A percentile compares a stretch with the other conserved stretches of the same genome.
Conservation (phyloP, 2,888 invertebrate species). For the Hanleya hanleyi region DNA sequence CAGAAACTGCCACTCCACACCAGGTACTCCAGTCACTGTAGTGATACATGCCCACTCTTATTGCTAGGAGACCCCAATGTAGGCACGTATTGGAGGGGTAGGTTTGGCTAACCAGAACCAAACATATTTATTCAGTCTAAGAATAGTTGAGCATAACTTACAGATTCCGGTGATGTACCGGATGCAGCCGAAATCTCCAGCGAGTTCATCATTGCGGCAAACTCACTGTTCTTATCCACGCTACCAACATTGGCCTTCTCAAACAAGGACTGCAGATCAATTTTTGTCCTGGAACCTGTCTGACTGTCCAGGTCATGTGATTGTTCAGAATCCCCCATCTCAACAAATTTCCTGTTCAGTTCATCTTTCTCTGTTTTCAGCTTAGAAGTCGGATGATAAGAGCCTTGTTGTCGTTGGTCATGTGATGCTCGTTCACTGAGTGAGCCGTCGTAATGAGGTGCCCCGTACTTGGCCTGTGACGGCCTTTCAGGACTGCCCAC, state of each 20-base stretch:
- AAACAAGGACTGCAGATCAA: conserved; percentile 44
- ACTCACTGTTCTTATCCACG: conserved; percentile 31
- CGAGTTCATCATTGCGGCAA: conserved; percentile 48
- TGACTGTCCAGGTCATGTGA: background rate
- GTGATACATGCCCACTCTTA: too few species aligned
- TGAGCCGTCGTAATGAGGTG: background rate
- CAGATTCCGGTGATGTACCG: conserved; percentile 13
- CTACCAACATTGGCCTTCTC: background rate
- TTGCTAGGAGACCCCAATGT: too few species aligned
- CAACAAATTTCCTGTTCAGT: background rate
- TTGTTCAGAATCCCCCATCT: background rate
- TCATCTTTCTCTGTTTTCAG: background rate
- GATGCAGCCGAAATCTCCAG: conserved; percentile 32
- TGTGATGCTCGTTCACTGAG: too few species aligned
- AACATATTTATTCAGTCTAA: too few species aligned
- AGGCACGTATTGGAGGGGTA: too few species aligned
- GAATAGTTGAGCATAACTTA: too few species aligned
- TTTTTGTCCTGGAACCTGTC: conserved; percentile 25
- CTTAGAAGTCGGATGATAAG: background rate
- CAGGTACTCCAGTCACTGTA: too few species aligned
- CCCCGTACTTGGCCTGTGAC: too few species aligned
- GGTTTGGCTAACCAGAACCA: too few species aligned
- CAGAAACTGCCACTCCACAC: too few species aligned
- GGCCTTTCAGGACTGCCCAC: background rate
- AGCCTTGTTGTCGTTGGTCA: too few species aligned